These are phyloP conservation scores for Xanthia icteritia DNA, from an alignment of 2,888 invertebrate species.

Conservation along the genomic window DNA sequence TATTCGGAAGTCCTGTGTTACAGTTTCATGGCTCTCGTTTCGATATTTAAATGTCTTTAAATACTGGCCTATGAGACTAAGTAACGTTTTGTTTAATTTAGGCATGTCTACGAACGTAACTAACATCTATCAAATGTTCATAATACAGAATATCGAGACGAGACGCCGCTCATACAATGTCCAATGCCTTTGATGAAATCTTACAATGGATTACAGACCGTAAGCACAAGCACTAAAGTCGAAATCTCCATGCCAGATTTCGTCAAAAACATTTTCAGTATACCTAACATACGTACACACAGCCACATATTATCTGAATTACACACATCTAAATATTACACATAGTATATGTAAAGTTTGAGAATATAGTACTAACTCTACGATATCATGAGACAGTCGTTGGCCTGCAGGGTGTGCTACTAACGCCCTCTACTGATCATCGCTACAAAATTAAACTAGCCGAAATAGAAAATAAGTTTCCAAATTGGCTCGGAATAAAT, in stretches of 20 bases:
- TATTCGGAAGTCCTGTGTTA: constrained; percentile 58
- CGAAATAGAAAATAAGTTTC: constrained; percentile 70
- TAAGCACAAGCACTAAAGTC: constrained; percentile 39
- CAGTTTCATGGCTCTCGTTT: constrained; percentile 28
- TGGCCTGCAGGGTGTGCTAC: constrained; percentile 66
- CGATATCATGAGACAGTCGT: constrained; percentile 77
- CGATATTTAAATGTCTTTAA: constrained; percentile 50
- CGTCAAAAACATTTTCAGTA: constrained; percentile 20
- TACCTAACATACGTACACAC: constrained; percentile 51
- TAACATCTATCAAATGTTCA: constrained; percentile 51
- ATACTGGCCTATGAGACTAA: constrained; percentile 3
- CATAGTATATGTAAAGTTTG: constrained; percentile 70
- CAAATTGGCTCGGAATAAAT: constrained; percentile 82
- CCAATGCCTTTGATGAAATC: constrained; percentile 33
- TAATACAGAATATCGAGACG: constrained; percentile 50
- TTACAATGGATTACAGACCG: constrained; percentile 38
- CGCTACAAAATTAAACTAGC: constrained; percentile 69
- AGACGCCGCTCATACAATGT: constrained; percentile 23
- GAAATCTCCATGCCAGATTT: constrained; percentile 29
- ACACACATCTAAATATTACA: constrained; percentile 71
- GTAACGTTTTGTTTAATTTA: constrained; percentile 3
- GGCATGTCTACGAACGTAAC: constrained; percentile 38
- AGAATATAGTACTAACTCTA: constrained; percentile 72
- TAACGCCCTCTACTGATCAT: constrained; percentile 61
- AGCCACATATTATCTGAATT: constrained; percentile 64